Evolutionary conservation across 2,113 vertebrate genomes (phyloP).

Genomic region (Columba livia): DNA sequence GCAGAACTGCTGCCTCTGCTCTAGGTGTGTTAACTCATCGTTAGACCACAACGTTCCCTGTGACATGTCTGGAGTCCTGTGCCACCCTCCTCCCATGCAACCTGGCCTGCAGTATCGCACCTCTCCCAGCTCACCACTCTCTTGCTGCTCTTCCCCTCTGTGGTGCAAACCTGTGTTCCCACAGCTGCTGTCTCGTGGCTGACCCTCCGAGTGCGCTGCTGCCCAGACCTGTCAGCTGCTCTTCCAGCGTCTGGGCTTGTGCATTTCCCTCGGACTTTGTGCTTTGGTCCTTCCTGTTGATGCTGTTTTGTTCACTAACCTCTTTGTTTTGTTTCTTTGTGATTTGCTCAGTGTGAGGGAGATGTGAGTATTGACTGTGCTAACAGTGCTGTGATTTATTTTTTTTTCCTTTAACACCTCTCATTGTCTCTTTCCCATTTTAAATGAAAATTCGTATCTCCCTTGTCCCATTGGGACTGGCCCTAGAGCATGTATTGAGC

Average conservation of each 20-base stretch:
- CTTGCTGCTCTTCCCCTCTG: not conserved
- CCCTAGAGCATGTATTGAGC: not conserved
- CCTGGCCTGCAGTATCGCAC: not conserved
- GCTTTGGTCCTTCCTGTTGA: conserved; percentile 13
- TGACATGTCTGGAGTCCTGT: not conserved
- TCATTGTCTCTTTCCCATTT: conserved; percentile 62
- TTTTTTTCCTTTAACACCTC: conserved; percentile 22
- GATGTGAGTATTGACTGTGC: conserved; percentile 90
- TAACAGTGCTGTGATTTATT: conserved; percentile 73
- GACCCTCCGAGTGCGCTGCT: not conserved
- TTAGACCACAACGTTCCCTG: not conserved
- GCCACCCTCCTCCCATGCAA: not conserved
- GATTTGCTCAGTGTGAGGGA: conserved; percentile 91
- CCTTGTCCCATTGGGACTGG: not conserved
- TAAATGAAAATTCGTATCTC: not conserved
- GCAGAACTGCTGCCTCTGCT: not conserved
- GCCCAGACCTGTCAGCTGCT: not conserved
- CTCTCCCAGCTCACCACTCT: conserved; percentile 33
- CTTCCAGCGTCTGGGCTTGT: not conserved
- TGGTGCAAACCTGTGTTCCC: not conserved
- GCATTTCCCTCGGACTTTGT: not conserved
- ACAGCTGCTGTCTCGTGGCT: conserved; percentile 22
- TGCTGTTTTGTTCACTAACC: conserved; percentile 71
- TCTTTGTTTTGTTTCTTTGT: conserved; percentile 77
- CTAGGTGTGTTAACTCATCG: not conserved